Percentiles rank a stretch among this genome's conserved stretches.
These are phyloP conservation scores for Corythornis madagascariensis DNA, from an alignment of 2,113 vertebrate species.

Conservation along the genomic window DNA sequence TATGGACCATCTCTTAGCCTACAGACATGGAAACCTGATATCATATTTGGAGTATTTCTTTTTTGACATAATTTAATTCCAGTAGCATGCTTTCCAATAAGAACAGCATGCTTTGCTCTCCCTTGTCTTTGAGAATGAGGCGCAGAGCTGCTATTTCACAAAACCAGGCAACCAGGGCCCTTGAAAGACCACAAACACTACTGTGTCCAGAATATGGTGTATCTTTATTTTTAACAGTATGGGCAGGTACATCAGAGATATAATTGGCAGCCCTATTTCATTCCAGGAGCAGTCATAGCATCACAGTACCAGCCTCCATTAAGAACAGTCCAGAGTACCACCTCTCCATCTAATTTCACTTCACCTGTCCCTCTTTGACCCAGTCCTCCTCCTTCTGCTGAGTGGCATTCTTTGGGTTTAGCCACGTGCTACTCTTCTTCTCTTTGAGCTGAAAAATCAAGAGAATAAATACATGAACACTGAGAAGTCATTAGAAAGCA, in stretches of 20 bases:
- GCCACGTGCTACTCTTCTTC: not conserved
- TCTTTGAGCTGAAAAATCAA: constrained; percentile 46
- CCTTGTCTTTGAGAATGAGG: not conserved
- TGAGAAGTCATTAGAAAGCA: not conserved
- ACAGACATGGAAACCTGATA: not conserved
- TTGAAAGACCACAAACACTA: not conserved
- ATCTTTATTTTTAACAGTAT: constrained; percentile 30
- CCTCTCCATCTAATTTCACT: constrained; percentile 14
- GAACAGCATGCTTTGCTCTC: not conserved
- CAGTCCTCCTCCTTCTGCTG: not conserved
- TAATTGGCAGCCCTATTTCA: not conserved
- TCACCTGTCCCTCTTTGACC: not conserved
- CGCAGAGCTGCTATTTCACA: not conserved
- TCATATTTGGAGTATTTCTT: not conserved
- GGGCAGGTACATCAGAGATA: not conserved
- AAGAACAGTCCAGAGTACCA: not conserved
- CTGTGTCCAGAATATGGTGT: not conserved
- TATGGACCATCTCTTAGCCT: not conserved
- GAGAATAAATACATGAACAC: not conserved
- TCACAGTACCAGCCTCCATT: not conserved
- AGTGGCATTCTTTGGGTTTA: not conserved
- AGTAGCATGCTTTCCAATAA: not conserved
- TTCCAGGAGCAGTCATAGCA: not conserved
- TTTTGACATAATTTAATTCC: not conserved
- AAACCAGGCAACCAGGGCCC: not conserved